phyloP scores from a whole-genome alignment of 1,140 invertebrate species.

The Drosophila takahashii region DNA sequence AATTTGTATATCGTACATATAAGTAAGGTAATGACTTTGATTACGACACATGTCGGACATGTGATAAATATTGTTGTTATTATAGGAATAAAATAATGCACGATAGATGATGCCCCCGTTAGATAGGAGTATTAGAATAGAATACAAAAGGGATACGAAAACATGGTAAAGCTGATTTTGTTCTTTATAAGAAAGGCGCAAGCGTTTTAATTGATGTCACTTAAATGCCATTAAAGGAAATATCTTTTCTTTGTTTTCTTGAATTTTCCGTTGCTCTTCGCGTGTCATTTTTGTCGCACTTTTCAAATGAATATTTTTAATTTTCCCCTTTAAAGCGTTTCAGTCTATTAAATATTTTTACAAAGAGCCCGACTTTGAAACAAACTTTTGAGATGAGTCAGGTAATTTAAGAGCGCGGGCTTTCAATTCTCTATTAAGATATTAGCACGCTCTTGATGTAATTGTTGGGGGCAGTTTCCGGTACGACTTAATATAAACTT shows the following conservation, averaged over 20 bases:
- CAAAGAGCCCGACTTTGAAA: slow-evolving; percentile 20
- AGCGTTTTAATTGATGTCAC: slow-evolving; percentile 74
- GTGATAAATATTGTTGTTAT: slow-evolving; percentile 16
- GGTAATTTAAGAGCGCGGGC: slow-evolving; percentile 9
- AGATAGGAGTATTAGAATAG: slow-evolving; percentile 7
- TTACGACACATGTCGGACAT: slow-evolving; percentile 18
- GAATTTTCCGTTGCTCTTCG: slow-evolving; percentile 33
- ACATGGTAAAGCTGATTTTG: slow-evolving; percentile 19
- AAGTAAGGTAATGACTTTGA: slow-evolving; percentile 3
- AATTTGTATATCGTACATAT: not conserved
- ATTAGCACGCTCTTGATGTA: slow-evolving; percentile 24
- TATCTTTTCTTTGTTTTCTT: slow-evolving; percentile 55
- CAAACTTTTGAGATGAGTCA: slow-evolving; percentile 36
- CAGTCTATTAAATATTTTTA: slow-evolving; percentile 12
- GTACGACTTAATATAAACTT: not conserved
- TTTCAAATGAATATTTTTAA: slow-evolving; percentile 43
- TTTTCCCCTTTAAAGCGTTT: slow-evolving; percentile 10
- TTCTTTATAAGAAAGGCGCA: slow-evolving; percentile 24
- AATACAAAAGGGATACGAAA: slow-evolving; percentile 4
- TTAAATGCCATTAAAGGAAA: slow-evolving; percentile 65
- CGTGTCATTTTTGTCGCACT: slow-evolving; percentile 26
- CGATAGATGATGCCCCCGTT: slow-evolving; percentile 7
- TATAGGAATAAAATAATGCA: slow-evolving; percentile 9
- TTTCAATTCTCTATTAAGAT: slow-evolving; percentile 37
- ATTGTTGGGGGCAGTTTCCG: slow-evolving; percentile 20